phyloP scores from a whole-genome alignment of 2,888 invertebrate genomes.

The Muschampia plurimacula region DNA sequence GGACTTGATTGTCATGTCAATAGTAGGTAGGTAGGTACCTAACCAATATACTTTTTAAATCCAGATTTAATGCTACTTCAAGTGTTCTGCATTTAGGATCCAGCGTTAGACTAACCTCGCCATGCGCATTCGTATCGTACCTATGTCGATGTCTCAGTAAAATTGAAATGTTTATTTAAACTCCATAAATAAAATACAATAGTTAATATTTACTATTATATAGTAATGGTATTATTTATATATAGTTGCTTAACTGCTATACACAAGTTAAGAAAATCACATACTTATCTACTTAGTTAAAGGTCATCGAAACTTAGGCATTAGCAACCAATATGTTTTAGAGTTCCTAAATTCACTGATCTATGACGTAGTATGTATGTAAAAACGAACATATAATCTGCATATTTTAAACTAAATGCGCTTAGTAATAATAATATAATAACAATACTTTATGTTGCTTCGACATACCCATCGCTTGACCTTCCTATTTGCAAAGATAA shows the following conservation, averaged over 20 bases:
- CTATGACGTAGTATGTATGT: no score
- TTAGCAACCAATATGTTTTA: no score
- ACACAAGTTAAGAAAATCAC: no score
- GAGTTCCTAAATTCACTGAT: no score
- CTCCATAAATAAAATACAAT: no score
- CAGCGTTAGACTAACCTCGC: conserved; percentile 26
- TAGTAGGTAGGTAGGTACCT: not conserved
- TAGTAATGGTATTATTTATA: no score
- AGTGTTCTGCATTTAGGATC: conserved; percentile 10
- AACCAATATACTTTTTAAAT: not conserved
- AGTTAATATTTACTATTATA: no score
- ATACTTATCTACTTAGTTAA: no score
- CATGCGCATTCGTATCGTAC: not conserved
- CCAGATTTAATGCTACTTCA: conserved; percentile 10
- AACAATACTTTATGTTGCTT: not conserved
- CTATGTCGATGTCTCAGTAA: not conserved
- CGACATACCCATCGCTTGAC: conserved; percentile 47
- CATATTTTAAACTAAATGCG: not conserved
- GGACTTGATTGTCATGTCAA: conserved; percentile 1
- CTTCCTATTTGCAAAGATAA: conserved; percentile 62
- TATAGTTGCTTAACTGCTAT: no score
- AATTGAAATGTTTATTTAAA: not conserved
- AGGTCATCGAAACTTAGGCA: no score
- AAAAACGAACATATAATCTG: no score
- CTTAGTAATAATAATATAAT: conserved; percentile 6